A percentile compares a stretch with the other conserved stretches of the same genome.
Evolutionary conservation across 2,113 vertebrate genomes (phyloP).

Genomic region (Sylvia atricapilla): DNA sequence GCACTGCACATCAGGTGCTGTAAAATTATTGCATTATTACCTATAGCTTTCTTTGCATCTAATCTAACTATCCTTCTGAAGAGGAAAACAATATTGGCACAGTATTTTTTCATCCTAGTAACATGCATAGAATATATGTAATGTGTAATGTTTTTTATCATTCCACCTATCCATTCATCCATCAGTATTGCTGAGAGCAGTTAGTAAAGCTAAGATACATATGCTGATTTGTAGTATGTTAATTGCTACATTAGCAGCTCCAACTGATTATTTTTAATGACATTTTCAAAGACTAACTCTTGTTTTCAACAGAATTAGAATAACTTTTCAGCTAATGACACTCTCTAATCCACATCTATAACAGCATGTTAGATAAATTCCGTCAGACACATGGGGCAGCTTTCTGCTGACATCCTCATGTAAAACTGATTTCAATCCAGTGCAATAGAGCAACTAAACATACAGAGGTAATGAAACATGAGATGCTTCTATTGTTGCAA

Average conservation of each 20-base stretch:
- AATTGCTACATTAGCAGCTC: not conserved
- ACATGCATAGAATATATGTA: not conserved
- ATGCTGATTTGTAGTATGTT: not conserved
- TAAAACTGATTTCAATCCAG: not conserved
- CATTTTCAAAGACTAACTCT: not conserved
- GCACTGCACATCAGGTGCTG: not conserved
- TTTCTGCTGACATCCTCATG: not conserved
- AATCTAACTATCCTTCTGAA: not conserved
- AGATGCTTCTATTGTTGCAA: not conserved
- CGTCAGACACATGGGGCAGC: not conserved
- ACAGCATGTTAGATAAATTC: not conserved
- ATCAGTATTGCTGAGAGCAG: not conserved
- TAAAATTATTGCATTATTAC: not conserved
- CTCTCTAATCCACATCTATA: not conserved
- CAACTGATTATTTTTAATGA: not conserved
- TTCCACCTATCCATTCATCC: not conserved
- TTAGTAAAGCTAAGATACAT: not conserved
- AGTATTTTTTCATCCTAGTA: not conserved
- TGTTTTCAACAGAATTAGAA: not conserved
- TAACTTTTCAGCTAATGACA: not conserved
- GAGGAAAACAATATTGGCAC: not conserved
- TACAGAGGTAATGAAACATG: not conserved
- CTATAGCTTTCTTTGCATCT: not conserved
- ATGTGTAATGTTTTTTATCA: not conserved
- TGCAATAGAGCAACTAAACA: not conserved